Evolutionary conservation across 2,888 invertebrate species (phyloP), one percentile per base, ranked within the genome.

Genomic region (Folsomia candida): DNA sequence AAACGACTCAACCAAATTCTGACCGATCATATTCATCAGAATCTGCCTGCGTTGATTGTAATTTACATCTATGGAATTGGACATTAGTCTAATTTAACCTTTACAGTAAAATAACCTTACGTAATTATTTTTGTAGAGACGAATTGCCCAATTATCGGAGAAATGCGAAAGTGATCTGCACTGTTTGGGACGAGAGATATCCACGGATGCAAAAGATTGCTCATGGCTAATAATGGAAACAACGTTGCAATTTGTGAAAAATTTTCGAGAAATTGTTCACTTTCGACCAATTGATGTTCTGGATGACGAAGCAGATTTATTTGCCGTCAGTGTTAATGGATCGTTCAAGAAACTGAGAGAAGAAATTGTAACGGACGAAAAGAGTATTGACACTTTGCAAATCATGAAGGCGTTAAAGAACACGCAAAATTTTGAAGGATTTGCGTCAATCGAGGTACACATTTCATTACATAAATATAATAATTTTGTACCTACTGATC

Each of bases 11-110:
- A 75, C 22, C 29, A 62, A 24, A 86, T 99, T 58, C 87, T 99
- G 58, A 97, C 99, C 97, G 96, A 97, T 84, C 99, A 99, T 84
- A 99, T 99, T 82, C 87, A 97, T 78, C 97, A 98, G 83, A 98
- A 98, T 83, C 86, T 99, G 72, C 99, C 99, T 4, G 97, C 98
- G 83, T 87, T 99, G 67, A 98, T 57, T 58, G 73, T 65, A 51
- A 59, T 29, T 57, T 60, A 25, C 20, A 58, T 9, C 24, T 58
- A 58, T 58, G 24, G 3, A 27, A 57, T 57, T 22, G 4, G 14
- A 37, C 2, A 58, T 26, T 2, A 68, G 60, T 51, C 63, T 57
- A 54, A 22, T 60, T 27, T 26, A 25, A 60, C 11, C 6, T 54
- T 54, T 54, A 4, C 20, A 54, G 22, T 37, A 4, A 37, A 37